Evolutionary conservation across 2,888 invertebrate genomes (phyloP).

Genomic region (Pristionchus entomophagus): DNA sequence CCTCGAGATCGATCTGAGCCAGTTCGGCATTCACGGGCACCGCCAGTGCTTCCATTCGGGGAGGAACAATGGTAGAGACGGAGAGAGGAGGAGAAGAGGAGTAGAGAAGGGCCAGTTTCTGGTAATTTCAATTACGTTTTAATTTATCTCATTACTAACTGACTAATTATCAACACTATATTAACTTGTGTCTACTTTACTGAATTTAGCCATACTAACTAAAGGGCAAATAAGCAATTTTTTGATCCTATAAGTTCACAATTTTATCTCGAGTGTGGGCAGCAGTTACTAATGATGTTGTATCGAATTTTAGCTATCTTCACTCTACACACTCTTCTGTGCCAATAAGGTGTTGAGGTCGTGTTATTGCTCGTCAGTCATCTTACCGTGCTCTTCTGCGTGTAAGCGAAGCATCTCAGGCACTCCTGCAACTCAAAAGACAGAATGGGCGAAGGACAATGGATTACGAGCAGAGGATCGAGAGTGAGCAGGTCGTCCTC

Average conservation of each 20-base stretch:
- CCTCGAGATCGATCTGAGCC: conserved; percentile 13
- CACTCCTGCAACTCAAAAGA: conserved; percentile 33
- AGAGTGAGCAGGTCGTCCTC: conserved; percentile 36
- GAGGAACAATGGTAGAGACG: conserved; percentile 38
- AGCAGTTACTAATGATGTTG: no score
- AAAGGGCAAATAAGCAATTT: neutral
- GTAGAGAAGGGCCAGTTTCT: conserved; percentile 37
- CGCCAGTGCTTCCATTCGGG: conserved; percentile 39
- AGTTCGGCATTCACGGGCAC: conserved; percentile 27
- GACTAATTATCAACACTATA: no score
- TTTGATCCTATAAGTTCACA: no score
- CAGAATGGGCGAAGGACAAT: conserved; percentile 29
- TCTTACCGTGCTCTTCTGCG: conserved; percentile 21
- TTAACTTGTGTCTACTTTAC: no score
- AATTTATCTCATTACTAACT: no score
- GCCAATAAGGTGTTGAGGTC: no score
- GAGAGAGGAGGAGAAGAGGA: neutral
- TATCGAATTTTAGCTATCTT: no score
- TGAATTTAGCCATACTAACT: no score
- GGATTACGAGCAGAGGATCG: conserved; percentile 36
- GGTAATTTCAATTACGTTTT: no score
- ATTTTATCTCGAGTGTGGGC: no score
- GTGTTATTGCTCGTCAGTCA: no score
- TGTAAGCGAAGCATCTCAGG: conserved; percentile 1
- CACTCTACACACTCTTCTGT: no score